Evolutionary conservation across 2,113 vertebrate species (phyloP).

Genomic region (Polypterus bichir): DNA sequence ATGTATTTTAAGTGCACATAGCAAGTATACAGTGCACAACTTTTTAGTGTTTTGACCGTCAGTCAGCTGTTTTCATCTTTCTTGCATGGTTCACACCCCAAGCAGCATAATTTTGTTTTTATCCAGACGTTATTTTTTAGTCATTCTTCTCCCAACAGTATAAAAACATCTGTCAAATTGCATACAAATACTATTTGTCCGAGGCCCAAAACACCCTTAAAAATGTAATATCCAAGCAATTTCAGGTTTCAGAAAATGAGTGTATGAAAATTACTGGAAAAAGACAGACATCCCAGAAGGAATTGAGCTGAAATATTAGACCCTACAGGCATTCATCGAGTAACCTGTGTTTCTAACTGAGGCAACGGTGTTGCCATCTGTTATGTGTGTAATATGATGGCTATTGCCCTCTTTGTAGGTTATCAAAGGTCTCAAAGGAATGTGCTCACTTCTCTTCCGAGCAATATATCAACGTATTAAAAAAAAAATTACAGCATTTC

Average conservation of each 20-base stretch:
- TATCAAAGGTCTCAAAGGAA: slow-evolving; percentile 35
- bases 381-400: slow-evolving; percentile 32
- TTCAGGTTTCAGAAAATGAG: not conserved
- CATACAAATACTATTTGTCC: no score
- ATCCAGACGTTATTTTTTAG: no score
- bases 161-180: no score
- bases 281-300: not conserved
- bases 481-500: slow-evolving; percentile 33
- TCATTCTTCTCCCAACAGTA: no score
- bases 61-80: no score
- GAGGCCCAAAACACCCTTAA: no score
- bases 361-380: slow-evolving; percentile 34
- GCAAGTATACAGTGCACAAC: no score
- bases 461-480: slow-evolving; percentile 28
- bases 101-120: no score
- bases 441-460: slow-evolving; percentile 32
- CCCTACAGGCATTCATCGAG: slow-evolving; percentile 29
- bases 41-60: no score
- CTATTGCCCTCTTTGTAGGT: slow-evolving; percentile 31
- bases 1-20: no score
- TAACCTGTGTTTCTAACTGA: slow-evolving; percentile 31
- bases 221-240: not conserved
- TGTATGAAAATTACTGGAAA: not conserved
- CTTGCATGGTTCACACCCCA: no score
- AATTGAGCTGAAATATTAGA: slow-evolving; percentile 20